phyloP scores from a whole-genome alignment of 2,888 invertebrate species.

The Ophonus ardosiacus region DNA sequence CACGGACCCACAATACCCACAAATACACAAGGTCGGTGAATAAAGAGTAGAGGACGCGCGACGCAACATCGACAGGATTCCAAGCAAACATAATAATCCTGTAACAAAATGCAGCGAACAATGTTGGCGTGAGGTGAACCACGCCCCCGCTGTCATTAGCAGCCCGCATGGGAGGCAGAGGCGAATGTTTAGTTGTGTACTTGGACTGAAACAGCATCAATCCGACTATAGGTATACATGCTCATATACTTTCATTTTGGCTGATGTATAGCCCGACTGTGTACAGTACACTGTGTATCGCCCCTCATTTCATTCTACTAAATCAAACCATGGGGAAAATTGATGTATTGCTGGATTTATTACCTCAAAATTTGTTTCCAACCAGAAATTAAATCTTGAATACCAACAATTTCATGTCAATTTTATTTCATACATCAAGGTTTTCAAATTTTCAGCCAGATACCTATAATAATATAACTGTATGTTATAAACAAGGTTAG shows the following conservation, averaged over 20 bases:
- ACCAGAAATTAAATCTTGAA: constrained; percentile 15
- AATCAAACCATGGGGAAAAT: constrained; percentile 40
- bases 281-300: background rate
- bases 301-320: background rate
- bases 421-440: background rate
- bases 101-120: constrained; percentile 56
- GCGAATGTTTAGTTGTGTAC: background rate
- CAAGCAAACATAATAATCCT: constrained; percentile 58
- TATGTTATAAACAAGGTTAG: too few relatives aligned
- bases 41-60: too few relatives aligned
- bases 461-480: background rate
- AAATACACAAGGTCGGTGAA: background rate
- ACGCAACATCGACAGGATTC: constrained; percentile 24
- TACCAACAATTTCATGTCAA: constrained; percentile 29
- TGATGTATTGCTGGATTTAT: constrained; percentile 29
- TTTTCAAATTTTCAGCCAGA: background rate
- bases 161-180: background rate
- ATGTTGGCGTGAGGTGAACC: constrained; percentile 42
- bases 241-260: constrained; percentile 31
- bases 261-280: background rate
- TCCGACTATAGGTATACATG: background rate
- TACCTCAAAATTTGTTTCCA: constrained; percentile 18
- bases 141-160: constrained; percentile 57
- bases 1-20: background rate
- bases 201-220: background rate